Evolutionary conservation across 1,140 invertebrate species (phyloP), one percentile per base, ranked within the genome.

Genomic region (Sitobion miscanthi): DNA sequence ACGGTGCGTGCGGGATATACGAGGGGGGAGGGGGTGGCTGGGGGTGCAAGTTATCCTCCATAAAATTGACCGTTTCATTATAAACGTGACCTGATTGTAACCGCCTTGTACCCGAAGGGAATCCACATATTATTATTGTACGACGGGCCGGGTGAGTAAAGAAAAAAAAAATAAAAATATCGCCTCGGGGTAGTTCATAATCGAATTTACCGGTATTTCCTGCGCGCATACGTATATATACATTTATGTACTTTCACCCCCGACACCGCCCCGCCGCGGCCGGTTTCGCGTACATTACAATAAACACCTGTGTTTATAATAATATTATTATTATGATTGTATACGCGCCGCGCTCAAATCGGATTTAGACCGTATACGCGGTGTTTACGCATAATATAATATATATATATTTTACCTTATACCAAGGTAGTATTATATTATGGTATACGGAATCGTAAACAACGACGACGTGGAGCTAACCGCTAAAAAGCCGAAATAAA

Each of bases 31-130:
- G 0, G 11, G 14, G 14, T 14, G 52, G 4, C 20, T 21, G 52
- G 52, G 21, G 57, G 57, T 14, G 45, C 47, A 49, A 47, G 77
- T 92, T 93, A 93, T 93, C 91, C 91, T 57, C 82, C 91, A 85
- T 93, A 93, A 93, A 93, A 93, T 93, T 93, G 91, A 93, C 91
- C 91, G 91, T 93, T 93, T 93, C 91, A 93, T 93, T 93, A 93
- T 93, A 86, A 93, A 93, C 91, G 91, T 93, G 91, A 93, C 91
- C 91, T 85, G 91, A 86, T 86, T 85, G 91, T 93, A 86, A 93
- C 91, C 82, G 91, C 77, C 91, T 93, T 69, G 91, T 85, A 83
- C 45, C 90, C 90, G 90, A 82, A 93, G 52, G 91, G 82, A 86
- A 93, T 85, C 82, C 91, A 83, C 52, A 52, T 49, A n/a, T 83